Base-by-base conservation (phyloP, 64 coral and sea anemone genomes). In the Dendronephthya gigantea region DNA sequence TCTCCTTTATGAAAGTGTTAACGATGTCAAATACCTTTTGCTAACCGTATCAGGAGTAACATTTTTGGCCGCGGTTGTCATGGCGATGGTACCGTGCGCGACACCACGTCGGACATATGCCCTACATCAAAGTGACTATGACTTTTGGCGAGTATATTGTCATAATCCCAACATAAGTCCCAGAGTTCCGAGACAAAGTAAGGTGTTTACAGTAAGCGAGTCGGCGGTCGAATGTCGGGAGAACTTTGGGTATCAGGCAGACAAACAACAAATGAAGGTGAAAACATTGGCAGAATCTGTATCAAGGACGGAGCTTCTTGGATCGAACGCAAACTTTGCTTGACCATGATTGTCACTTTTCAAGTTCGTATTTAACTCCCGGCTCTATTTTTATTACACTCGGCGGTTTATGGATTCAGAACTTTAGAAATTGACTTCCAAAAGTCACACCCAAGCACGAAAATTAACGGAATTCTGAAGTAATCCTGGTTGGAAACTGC, bases 141-240 rank as follows among this genome's bases (percentile, higher is more conserved):
- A 79, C 28, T 79, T 28, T 19, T 79, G 72, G 72, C 33, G 72
- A 19, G 72, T 79, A 29, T 79, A 79, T 33, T 79, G 72, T 79
- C 30, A 79, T 39, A 79, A 79, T 79, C 72, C 28, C 9, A 79
- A 79, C 32, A 34, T 79, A 35, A 28, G 30, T 28, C 28, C 72
- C 1, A 34, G 32, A 39, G 1, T 39, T 35, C 5, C 31, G 25
- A 19, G 72, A 12, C 72, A 79, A 39, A 3, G 13, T 79, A 19
- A 9, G 29, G 72, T 29, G 15, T 79, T 79, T 29, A 79, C 72
- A 79, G 32, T 79, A 6, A 34, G 29, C 15, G 72, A 79, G 14
- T 29, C 72, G 16, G 55, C 55, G 25, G 55, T 62, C 17, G 16
- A 62, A 27, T 62, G 55, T 27, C 55, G 25, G 1, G 55, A 62